These are phyloP conservation scores for Amblyornis subalaris DNA, from an alignment of 2,113 vertebrate species.

Conservation along the genomic window DNA sequence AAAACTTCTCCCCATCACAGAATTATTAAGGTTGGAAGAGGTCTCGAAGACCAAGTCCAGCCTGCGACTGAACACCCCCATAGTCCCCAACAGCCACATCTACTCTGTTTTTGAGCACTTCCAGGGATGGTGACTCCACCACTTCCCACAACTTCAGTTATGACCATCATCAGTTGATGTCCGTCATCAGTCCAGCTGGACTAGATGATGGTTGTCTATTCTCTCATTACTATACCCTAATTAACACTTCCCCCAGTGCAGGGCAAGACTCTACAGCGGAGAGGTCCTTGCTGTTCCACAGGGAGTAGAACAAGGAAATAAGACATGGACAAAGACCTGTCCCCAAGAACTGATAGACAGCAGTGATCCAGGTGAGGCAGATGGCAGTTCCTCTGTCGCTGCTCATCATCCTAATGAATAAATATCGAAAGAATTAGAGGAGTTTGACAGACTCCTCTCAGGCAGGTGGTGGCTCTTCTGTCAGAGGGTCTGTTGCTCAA, in stretches of 20 bases:
- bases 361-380: neutral
- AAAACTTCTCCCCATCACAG: neutral
- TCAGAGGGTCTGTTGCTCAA: neutral
- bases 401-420: neutral
- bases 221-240: neutral
- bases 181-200: neutral
- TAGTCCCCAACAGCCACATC: neutral
- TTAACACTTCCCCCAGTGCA: accelerated
- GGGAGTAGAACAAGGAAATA: neutral
- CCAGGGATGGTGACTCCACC: neutral
- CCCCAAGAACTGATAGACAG: neutral
- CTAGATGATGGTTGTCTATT: neutral
- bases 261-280: neutral
- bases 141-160: neutral
- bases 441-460: neutral
- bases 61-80: neutral
- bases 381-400: neutral
- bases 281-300: neutral
- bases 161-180: neutral
- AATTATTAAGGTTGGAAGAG: neutral
- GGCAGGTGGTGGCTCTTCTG: neutral
- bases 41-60: neutral
- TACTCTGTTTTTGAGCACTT: neutral
- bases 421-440: neutral
- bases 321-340: neutral